phyloP scores from a whole-genome alignment of 2,888 invertebrate species.

The Scaptodrosophila latifasciaeformis region DNA sequence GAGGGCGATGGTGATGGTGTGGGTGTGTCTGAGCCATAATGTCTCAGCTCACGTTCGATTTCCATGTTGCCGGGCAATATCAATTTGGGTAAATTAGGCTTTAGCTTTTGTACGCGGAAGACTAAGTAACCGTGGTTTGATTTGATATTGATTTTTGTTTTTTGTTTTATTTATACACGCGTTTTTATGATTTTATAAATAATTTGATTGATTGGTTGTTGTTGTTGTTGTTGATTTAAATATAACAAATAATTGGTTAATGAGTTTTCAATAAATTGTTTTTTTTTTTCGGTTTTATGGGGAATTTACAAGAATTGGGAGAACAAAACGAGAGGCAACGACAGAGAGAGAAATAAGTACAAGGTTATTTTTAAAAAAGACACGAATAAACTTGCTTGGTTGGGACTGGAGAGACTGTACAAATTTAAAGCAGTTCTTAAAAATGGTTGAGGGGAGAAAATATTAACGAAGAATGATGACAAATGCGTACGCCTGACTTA shows the following conservation, averaged over 20 bases:
- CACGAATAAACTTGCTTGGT: too few relatives aligned
- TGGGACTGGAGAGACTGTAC: too few relatives aligned
- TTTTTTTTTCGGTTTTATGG: slow-evolving; percentile 38
- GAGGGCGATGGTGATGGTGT: slow-evolving; percentile 72
- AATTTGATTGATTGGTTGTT: slow-evolving; percentile 12
- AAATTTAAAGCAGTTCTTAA: too few relatives aligned
- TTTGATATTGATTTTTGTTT: slow-evolving; percentile 12
- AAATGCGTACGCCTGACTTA: too few relatives aligned
- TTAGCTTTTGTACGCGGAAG: slow-evolving; percentile 75
- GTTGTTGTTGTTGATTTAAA: slow-evolving; percentile 29
- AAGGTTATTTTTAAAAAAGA: background rate
- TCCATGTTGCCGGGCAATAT: slow-evolving; percentile 73
- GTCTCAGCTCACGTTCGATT: slow-evolving; percentile 49
- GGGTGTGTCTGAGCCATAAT: slow-evolving; percentile 34
- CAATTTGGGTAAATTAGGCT: slow-evolving; percentile 74
- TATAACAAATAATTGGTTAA: slow-evolving; percentile 59
- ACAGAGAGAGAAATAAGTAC: slow-evolving; percentile 15
- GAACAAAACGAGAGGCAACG: slow-evolving; percentile 20
- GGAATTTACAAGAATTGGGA: slow-evolving; percentile 53
- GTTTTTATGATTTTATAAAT: slow-evolving; percentile 28
- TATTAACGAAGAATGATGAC: background rate
- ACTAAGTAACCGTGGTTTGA: slow-evolving; percentile 53
- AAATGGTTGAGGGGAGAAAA: too few relatives aligned
- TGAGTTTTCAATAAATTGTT: slow-evolving; percentile 11
- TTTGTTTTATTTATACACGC: slow-evolving; percentile 58